Percentiles rank a stretch among this genome's conserved stretches.
These are phyloP conservation scores for Cynoglossus semilaevis DNA, from an alignment of 2,113 vertebrate genomes.

Conservation along the genomic window DNA sequence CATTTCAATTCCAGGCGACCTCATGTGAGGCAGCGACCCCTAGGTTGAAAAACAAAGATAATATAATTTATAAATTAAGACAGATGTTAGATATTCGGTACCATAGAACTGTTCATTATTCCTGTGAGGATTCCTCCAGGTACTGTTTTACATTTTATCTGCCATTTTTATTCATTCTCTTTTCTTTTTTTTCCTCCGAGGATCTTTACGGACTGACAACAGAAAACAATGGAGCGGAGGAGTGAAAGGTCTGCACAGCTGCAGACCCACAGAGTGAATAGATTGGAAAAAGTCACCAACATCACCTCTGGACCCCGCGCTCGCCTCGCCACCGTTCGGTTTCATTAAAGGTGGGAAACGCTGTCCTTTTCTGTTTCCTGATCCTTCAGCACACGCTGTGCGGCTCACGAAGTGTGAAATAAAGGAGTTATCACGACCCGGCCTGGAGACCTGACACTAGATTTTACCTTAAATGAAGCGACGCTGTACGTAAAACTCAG, in stretches of 20 bases:
- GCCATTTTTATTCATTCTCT: slow-evolving; percentile 5
- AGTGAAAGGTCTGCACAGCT: slow-evolving; percentile 58
- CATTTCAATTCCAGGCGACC: too few species aligned
- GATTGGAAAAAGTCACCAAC: slow-evolving; percentile 53
- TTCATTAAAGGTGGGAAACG: slow-evolving; percentile 24
- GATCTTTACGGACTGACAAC: slow-evolving; percentile 52
- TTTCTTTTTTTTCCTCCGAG: slow-evolving; percentile 24
- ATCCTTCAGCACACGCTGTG: slow-evolving; percentile 8
- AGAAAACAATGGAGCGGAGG: slow-evolving; percentile 60
- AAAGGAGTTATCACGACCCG: slow-evolving; percentile 3
- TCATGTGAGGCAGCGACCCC: too few species aligned
- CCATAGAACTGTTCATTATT: too few species aligned
- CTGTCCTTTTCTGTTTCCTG: slow-evolving; percentile 20
- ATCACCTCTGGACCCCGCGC: slow-evolving; percentile 41
- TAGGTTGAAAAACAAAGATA: too few species aligned
- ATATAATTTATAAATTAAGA: too few species aligned
- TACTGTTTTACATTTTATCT: too few species aligned
- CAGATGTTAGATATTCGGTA: too few species aligned
- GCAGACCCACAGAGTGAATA: slow-evolving; percentile 48
- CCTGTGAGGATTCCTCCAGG: too few species aligned
- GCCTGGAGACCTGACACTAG: background rate
- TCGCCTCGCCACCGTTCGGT: slow-evolving; percentile 11
- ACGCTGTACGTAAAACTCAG: background rate
- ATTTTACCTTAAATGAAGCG: slow-evolving; percentile 8
- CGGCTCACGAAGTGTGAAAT: slow-evolving; percentile 10